A percentile compares a stretch with the other conserved stretches of the same genome.
These are phyloP conservation scores for Periparus ater DNA, from an alignment of 2,797 vertebrate genomes.

Conservation along the genomic window DNA sequence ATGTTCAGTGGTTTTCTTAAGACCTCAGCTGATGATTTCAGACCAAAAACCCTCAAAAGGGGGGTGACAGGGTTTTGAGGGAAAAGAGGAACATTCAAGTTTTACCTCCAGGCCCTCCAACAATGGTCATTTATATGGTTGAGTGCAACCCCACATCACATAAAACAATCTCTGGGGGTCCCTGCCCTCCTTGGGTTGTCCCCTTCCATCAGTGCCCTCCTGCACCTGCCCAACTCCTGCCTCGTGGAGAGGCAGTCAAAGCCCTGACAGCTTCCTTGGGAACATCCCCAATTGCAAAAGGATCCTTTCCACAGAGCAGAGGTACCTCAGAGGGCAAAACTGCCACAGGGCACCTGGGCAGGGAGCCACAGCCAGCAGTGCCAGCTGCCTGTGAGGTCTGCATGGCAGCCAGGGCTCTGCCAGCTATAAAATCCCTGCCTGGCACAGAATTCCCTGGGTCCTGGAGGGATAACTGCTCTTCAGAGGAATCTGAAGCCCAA, in stretches of 20 bases:
- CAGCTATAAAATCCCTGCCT: not conserved
- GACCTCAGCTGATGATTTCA: not conserved
- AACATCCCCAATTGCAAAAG: not conserved
- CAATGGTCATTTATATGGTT: not conserved
- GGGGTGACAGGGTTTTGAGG: not conserved
- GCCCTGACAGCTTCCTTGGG: not conserved
- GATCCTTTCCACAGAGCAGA: not conserved
- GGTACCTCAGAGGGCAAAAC: not conserved
- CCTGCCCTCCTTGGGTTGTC: not conserved
- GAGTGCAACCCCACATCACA: not conserved
- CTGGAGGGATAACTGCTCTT: not conserved
- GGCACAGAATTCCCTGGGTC: not conserved
- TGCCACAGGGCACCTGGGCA: fast-evolving
- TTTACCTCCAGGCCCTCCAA: not conserved
- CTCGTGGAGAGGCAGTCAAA: not conserved
- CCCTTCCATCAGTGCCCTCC: not conserved
- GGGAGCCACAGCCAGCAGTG: not conserved
- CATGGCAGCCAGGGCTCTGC: not conserved
- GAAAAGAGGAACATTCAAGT: not conserved
- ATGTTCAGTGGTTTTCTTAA: not conserved
- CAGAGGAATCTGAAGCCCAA: not conserved
- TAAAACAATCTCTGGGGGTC: not conserved
- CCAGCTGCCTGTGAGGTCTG: slow-evolving; percentile 11
- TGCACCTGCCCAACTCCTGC: not conserved
- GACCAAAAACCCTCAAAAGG: not conserved